Evolutionary conservation across 2,113 vertebrate species (phyloP), one percentile per base, ranked within the genome.

Genomic region (Indicator indicator): DNA sequence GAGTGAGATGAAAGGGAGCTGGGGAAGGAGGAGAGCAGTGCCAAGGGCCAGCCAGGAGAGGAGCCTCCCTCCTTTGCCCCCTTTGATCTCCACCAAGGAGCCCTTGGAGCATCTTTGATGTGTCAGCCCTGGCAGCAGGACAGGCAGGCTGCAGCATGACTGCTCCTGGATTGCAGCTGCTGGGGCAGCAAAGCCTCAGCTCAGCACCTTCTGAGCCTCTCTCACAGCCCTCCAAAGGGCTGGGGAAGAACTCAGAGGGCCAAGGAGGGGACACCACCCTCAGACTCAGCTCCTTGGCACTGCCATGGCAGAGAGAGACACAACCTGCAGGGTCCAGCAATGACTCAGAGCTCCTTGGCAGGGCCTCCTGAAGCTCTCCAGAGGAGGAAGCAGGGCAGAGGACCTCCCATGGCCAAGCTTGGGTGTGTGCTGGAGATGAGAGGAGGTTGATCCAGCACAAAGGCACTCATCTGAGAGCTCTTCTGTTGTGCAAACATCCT

Each of bases 71-170:
- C 48, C 75, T 65, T 38, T 14, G 4, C 60, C 77, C 24, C 88
- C 50, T 95, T 93, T 95, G 94, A 93, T 95, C 88, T 93, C 62
- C 0, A 2, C 10, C n/a, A n/a, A 16, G 54, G 83, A 67, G 50
- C n/a, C 18, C 16, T 24, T 1, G 9, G 90, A 84, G 75, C 94
- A n/a, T n/a, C 64, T 93, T 88, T 95, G 94, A 95, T 95, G 91
- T 91, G 94, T 91, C 94, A 95, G 60, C 91, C 83, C 74, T 55
- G 3, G 1, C 69, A 71, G 83, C 10, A 74, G 83, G 58, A 24
- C 88, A 81, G 81, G 79, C 94, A 79, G 90, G 90, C 81, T 63
- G 60, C 60, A 42, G 91, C 91, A 69, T 2, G 91, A 85, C n/a
- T 42, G 90, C 87, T 40, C 70, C 70, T 23, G 83, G 40, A 56